Base-by-base conservation (phyloP, 2,888 invertebrate species). In the Campoletis raptor region DNA sequence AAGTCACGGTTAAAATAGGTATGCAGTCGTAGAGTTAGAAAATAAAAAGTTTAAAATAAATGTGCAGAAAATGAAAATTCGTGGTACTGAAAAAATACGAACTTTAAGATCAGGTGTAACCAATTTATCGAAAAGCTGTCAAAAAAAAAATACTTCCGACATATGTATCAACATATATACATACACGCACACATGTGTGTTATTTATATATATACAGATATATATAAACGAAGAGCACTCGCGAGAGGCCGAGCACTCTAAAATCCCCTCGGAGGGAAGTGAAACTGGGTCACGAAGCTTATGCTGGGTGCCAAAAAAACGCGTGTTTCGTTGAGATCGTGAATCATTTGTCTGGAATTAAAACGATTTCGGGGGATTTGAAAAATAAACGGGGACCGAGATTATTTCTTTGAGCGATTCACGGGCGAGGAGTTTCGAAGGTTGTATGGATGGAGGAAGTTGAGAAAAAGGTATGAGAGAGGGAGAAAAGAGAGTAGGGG, bases 211-310 rank as follows among this genome's bases (percentile, higher is more conserved):
- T 48, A 45, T 37, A 72, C 2, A 48, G 18, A 24, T 36, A 36
- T 54, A 72, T 52, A 54, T 54, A 21, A 12, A 73, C 36, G 72
- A 64, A 81, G 72, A 80, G 30, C 40, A 54, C 78, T 52, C 70
- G 45, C 72, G 76, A 64, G 74, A 84, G 74, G 72, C 70, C 81
- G 52, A 76, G 42, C 24, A 78, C 77, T 77, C 72, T 42, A 64
- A 81, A 76, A 72, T 67, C 66, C 73, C 78, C 72, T 42, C 69
- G 48, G 24, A 48, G 57, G 66, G 78, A 72, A 64, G 48, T n/a
- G 67, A 73, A 85, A 85, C 78, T 85, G 73, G 85, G 85, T 85
- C 85, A 85, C 78, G 81, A 82, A 78, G 78, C 61, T 76, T 74
- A 37, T 57, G 30, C 30, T 64, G 37, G 66, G 45, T 54, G n/a